Evolutionary conservation across 2,888 invertebrate species (phyloP).

Genomic region (Noctua fimbriata): DNA sequence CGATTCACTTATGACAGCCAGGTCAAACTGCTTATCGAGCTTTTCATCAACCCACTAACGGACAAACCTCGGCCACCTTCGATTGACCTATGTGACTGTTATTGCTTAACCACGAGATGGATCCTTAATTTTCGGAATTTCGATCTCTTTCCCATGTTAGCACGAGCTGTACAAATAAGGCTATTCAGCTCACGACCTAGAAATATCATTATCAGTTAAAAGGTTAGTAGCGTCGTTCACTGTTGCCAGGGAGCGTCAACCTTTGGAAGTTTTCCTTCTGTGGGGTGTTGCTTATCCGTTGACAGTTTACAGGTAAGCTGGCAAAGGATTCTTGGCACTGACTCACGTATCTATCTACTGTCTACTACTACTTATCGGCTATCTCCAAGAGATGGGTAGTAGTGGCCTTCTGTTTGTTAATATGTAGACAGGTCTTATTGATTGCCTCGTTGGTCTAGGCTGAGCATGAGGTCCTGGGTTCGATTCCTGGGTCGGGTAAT

Average conservation of each 20-base stretch:
- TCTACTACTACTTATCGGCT: background rate
- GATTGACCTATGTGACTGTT: background rate
- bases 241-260: background rate
- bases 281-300: background rate
- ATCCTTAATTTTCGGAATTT: background rate
- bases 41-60: background rate
- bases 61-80: background rate
- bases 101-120: background rate
- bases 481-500: no score
- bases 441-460: no score
- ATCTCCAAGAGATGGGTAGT: background rate
- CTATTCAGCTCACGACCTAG: background rate
- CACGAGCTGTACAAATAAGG: background rate
- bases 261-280: background rate
- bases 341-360: background rate
- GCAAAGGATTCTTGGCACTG: background rate
- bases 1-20: background rate
- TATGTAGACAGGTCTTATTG: background rate
- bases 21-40: background rate
- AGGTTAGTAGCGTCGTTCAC: background rate
- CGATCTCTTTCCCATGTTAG: background rate
- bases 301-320: constrained; percentile 3
- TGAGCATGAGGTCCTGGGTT: no score
- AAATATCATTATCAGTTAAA: background rate
- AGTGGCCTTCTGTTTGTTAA: background rate